A percentile compares a stretch with the other conserved stretches of the same genome.
Conservation (phyloP, 2,113 vertebrate genomes). For the Phalacrocorax brasilianus region DNA sequence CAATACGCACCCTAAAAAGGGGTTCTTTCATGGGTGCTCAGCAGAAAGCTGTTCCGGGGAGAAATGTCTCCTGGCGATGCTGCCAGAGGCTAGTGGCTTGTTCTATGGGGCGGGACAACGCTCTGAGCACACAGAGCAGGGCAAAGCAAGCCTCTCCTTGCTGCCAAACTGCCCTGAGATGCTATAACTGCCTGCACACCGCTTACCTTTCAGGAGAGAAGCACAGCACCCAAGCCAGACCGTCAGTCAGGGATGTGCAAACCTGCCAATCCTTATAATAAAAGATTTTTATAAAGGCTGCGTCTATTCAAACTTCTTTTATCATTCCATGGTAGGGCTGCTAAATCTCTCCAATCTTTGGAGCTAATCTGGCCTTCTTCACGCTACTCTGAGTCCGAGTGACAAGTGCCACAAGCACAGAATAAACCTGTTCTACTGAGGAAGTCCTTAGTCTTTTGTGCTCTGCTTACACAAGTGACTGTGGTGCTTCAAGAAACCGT, state of each 20-base stretch:
- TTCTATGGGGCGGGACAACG: accelerated
- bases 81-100: not conserved
- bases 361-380: not conserved
- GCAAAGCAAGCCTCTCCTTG: not conserved
- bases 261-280: not conserved
- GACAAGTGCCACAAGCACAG: not conserved
- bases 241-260: accelerated
- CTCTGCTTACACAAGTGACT: not conserved
- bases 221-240: not conserved
- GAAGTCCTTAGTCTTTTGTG: not conserved
- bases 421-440: not conserved
- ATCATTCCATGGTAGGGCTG: accelerated
- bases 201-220: not conserved
- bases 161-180: not conserved
- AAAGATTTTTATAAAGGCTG: accelerated
- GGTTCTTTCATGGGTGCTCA: accelerated
- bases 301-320: not conserved
- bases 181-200: not conserved
- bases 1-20: not conserved
- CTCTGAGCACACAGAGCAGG: accelerated
- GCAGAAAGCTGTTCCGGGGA: not conserved
- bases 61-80: not conserved
- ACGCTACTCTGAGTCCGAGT: accelerated
- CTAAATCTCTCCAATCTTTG: not conserved
- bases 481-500: not conserved